phyloP scores from a whole-genome alignment of 1,140 invertebrate species.

The Maconellicoccus hirsutus region DNA sequence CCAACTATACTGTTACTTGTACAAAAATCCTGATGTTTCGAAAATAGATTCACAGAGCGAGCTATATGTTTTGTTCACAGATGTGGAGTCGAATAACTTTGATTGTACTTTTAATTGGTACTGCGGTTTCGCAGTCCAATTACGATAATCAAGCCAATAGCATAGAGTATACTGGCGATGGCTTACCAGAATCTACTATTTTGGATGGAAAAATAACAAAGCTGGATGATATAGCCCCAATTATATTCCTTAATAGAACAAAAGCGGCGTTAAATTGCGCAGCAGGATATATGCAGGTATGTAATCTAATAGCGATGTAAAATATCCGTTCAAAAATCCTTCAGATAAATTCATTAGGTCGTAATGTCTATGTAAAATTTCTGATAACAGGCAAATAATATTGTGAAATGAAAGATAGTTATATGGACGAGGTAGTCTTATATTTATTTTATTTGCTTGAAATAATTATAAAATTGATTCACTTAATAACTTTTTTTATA shows the following conservation, averaged over 20 bases:
- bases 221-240: slow-evolving; percentile 68
- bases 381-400: no score
- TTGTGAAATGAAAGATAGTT: no score
- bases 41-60: background rate
- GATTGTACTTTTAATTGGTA: background rate
- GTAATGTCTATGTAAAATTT: no score
- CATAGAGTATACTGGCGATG: slow-evolving; percentile 57
- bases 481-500: no score
- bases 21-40: background rate
- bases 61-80: background rate
- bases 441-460: no score
- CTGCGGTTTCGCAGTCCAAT: slow-evolving; percentile 52
- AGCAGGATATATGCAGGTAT: slow-evolving; percentile 74
- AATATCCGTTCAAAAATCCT: no score
- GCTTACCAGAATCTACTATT: slow-evolving; percentile 68
- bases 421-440: no score
- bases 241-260: slow-evolving; percentile 78
- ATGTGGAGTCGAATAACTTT: background rate
- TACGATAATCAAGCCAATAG: slow-evolving; percentile 70
- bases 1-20: background rate
- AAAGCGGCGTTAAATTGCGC: slow-evolving; percentile 78
- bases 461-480: no score
- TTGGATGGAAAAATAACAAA: slow-evolving; percentile 76
- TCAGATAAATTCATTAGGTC: no score
- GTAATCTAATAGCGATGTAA: no score